Percentiles rank a stretch among this genome's conserved stretches.
phyloP scores from a whole-genome alignment of 2,888 invertebrate genomes.

The Bibio marci region DNA sequence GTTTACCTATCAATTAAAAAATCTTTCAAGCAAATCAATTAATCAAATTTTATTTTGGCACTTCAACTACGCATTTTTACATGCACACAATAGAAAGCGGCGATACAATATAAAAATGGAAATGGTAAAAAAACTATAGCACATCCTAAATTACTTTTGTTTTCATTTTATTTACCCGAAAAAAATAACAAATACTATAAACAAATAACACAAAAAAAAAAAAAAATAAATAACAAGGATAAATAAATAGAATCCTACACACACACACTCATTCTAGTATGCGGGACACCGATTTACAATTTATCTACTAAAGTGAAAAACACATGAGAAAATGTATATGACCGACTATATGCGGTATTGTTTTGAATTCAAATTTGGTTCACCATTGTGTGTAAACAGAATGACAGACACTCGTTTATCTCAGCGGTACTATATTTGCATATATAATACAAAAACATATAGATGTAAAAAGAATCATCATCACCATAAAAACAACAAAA shows the following conservation, averaged over 20 bases:
- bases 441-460: constrained; percentile 2
- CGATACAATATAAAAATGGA: no score
- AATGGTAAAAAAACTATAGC: no score
- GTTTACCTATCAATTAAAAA: no score
- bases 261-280: not conserved
- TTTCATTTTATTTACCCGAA: no score
- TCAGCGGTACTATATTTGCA: not conserved
- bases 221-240: not conserved
- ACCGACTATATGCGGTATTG: constrained; percentile 2
- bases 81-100: no score
- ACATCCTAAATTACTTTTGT: no score
- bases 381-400: constrained; percentile 8
- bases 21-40: no score
- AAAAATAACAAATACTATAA: no score
- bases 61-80: no score
- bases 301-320: not conserved
- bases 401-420: constrained; percentile 7
- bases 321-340: constrained; percentile 1
- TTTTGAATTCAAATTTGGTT: constrained; percentile 7
- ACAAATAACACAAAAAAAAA: no score
- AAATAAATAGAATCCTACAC: not conserved
- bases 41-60: no score
- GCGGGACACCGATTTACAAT: not conserved
- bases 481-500: no score
- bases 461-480: not conserved